A percentile compares a stretch with the other conserved stretches of the same genome.
Conservation (phyloP, 2,113 vertebrate species). For the Catharus fuscescens region DNA sequence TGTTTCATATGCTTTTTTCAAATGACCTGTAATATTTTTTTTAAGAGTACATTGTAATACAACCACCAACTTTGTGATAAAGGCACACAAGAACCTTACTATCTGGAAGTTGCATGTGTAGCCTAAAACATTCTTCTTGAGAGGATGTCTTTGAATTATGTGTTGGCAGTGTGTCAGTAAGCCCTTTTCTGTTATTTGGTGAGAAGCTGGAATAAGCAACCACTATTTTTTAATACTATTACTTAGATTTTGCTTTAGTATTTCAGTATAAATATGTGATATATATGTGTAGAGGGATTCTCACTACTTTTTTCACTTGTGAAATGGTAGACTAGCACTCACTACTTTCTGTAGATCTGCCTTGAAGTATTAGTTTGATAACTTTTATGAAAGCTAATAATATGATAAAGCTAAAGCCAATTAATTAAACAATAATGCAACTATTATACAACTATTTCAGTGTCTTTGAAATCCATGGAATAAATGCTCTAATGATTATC, state of each 20-base stretch:
- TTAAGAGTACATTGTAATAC: background rate
- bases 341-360: background rate
- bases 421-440: background rate
- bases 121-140: background rate
- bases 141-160: background rate
- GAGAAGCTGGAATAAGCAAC: background rate
- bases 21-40: background rate
- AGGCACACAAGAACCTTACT: fast-evolving
- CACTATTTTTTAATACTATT: background rate
- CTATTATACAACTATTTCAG: background rate
- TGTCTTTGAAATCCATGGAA: background rate
- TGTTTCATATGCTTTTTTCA: background rate
- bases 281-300: background rate
- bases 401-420: background rate
- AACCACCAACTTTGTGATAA: background rate
- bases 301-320: background rate
- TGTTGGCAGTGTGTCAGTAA: background rate
- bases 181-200: background rate
- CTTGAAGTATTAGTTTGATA: slow-evolving; percentile 1
- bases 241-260: background rate
- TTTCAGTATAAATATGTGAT: background rate
- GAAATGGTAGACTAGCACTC: background rate
- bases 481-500: slow-evolving; percentile 13
- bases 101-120: background rate
- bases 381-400: background rate